Conservation (phyloP, 2,888 invertebrate genomes). For the Lumbricus terrestris region DNA sequence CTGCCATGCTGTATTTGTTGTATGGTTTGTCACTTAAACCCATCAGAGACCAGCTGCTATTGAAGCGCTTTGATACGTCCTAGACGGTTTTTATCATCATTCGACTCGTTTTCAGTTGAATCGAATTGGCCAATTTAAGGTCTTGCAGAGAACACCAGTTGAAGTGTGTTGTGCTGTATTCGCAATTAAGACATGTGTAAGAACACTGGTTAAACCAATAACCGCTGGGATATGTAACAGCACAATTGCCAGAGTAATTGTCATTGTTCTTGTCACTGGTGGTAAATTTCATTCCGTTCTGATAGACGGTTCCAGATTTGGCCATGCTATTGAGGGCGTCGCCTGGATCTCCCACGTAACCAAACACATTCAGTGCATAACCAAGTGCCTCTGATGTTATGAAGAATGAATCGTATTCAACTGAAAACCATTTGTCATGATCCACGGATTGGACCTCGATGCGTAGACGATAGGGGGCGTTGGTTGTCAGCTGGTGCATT, state of each 20-base stretch:
- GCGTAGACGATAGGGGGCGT: background rate
- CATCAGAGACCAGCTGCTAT: no score
- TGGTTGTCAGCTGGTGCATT: background rate
- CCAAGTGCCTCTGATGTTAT: background rate
- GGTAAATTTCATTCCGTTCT: constrained; percentile 5
- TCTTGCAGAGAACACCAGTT: no score
- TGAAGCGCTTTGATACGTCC: no score
- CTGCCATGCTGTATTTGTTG: no score
- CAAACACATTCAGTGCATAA: background rate
- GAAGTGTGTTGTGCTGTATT: background rate
- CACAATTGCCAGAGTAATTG: background rate
- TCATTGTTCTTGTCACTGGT: background rate
- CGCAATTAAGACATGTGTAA: background rate
- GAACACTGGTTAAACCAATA: background rate
- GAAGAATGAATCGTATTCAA: background rate
- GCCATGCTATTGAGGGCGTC: background rate
- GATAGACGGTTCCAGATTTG: background rate
- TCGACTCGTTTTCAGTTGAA: no score
- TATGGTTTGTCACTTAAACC: no score
- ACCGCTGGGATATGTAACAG: background rate
- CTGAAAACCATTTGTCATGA: background rate
- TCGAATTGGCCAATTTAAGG: no score
- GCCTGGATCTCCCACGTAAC: background rate
- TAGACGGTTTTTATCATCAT: no score
- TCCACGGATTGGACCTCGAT: background rate